Base-by-base conservation (phyloP, 2,888 invertebrate species). In the Ommatoiulus sabulosus region DNA sequence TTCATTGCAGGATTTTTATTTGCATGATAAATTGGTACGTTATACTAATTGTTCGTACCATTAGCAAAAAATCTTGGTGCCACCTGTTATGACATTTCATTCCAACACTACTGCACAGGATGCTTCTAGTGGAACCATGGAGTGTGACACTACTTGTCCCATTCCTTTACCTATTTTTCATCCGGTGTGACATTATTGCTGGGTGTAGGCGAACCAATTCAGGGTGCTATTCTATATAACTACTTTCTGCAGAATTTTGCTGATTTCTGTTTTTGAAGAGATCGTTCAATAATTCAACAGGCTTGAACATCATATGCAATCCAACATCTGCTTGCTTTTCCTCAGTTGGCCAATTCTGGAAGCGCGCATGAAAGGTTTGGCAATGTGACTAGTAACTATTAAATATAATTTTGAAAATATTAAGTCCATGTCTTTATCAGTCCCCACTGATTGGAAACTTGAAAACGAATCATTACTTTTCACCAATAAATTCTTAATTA, bases 201-300 rank as follows among this genome's bases (percentile, higher is more conserved):
- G 63, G 86, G 87, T 8, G 52, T 80, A 20, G 89, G 87, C 15
- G 63, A 72, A 5, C 80, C 87, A n/a, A n/a, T 87, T 8, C 44
- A 24, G n/a, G 46, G 46, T 44, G 24, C 44, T 8, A 20, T 44
- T n/a, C n/a, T n/a, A n/a, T 20, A 43, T 72, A 43, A 43, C 57
- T 44, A 5, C 3, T 87, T 89, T 44, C 80, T 89, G 17, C 87
- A 89, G 17, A 80, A 63, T 12, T 87, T 80, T 80, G 87, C 89
- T 10, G 80, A 89, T 24, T 89, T 89, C 48, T 87, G 44, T 46
- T 46, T 89, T 10, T 20, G 10, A 17, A 35, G 72, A 89, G 87
- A 72, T 43, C 44, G 20, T 89, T 63, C 20, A 44, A 44, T 44
- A 44, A 43, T 43, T 12, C n/a, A 44, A 44, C 5, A 72, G 86